Percentiles rank a stretch among this genome's conserved stretches.
phyloP scores from a whole-genome alignment of 2,113 vertebrate genomes.

The Solea solea region DNA sequence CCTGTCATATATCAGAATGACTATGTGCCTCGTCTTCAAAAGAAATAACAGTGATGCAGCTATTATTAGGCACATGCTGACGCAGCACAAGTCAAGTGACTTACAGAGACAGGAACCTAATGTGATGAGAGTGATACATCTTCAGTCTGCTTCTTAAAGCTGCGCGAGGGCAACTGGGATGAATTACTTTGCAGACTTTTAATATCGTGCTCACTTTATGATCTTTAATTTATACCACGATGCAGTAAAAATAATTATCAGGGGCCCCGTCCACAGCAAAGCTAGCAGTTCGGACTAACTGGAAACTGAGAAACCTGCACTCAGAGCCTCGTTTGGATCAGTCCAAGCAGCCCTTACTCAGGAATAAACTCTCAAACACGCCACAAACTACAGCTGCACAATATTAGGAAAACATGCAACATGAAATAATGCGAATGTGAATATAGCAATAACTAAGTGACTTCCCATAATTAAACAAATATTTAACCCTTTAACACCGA shows the following conservation, averaged over 20 bases:
- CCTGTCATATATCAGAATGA: slow-evolving; percentile 31
- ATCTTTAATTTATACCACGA: slow-evolving; percentile 5
- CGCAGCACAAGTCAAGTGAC: slow-evolving; percentile 52
- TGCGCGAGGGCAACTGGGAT: slow-evolving; percentile 24
- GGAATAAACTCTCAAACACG: no score
- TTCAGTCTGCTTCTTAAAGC: slow-evolving; percentile 53
- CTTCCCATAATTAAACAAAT: no score
- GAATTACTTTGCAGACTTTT: slow-evolving; percentile 5
- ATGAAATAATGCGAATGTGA: no score
- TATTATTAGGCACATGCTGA: slow-evolving; percentile 71
- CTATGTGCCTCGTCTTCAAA: slow-evolving; percentile 30
- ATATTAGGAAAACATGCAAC: no score
- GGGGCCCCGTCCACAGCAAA: slow-evolving; percentile 2
- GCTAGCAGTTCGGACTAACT: not conserved
- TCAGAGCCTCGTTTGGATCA: not conserved
- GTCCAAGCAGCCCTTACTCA: not conserved
- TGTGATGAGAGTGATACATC: slow-evolving; percentile 62
- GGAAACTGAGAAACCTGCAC: not conserved
- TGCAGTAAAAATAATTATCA: not conserved
- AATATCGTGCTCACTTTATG: not conserved
- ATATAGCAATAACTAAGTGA: no score
- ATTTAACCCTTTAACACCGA: not conserved
- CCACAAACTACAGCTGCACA: not conserved
- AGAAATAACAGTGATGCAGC: slow-evolving; percentile 34
- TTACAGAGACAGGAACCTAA: slow-evolving; percentile 54